A percentile compares a stretch with the other conserved stretches of the same genome.
Evolutionary conservation across 2,113 vertebrate species (phyloP).

Genomic region (Megaceryle torquata): DNA sequence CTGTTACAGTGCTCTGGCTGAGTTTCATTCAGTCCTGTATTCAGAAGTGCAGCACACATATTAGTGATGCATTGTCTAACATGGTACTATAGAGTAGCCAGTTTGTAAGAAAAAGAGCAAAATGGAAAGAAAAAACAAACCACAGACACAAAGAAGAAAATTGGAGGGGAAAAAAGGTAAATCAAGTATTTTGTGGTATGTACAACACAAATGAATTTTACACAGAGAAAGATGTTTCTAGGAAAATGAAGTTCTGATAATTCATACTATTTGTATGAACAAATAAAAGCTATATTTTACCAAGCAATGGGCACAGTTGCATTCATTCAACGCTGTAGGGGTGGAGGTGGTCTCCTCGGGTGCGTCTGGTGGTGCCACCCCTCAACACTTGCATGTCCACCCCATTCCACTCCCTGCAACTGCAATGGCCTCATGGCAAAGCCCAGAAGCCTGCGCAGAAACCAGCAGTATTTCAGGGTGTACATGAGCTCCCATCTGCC

Average conservation of each 20-base stretch:
- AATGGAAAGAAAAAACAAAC: conserved; percentile 47
- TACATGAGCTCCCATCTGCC: fast-evolving
- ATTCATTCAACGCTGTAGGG: neutral
- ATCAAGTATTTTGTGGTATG: conserved; percentile 95
- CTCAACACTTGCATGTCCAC: fast-evolving
- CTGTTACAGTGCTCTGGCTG: conserved; percentile 60
- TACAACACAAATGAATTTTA: conserved; percentile 96
- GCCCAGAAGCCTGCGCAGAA: neutral
- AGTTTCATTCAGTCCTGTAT: conserved; percentile 87
- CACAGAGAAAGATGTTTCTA: conserved; percentile 93
- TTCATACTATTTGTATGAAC: conserved; percentile 97
- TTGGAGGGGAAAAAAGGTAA: conserved; percentile 63
- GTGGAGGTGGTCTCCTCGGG: fast-evolving
- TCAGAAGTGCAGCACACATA: conserved; percentile 72
- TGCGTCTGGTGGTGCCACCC: neutral
- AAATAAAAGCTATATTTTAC: conserved; percentile 99
- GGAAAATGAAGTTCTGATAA: conserved; percentile 91
- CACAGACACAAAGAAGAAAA: neutral
- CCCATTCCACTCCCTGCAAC: fast-evolving
- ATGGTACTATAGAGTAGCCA: conserved; percentile 82
- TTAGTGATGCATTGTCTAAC: conserved; percentile 79
- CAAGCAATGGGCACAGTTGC: conserved; percentile 49
- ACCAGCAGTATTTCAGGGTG: fast-evolving
- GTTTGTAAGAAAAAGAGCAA: conserved; percentile 68
- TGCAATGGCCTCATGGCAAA: neutral